Percentiles rank a stretch among this genome's conserved stretches.
phyloP scores from a whole-genome alignment of 2,797 vertebrate genomes.

The Erithacus rubecula region DNA sequence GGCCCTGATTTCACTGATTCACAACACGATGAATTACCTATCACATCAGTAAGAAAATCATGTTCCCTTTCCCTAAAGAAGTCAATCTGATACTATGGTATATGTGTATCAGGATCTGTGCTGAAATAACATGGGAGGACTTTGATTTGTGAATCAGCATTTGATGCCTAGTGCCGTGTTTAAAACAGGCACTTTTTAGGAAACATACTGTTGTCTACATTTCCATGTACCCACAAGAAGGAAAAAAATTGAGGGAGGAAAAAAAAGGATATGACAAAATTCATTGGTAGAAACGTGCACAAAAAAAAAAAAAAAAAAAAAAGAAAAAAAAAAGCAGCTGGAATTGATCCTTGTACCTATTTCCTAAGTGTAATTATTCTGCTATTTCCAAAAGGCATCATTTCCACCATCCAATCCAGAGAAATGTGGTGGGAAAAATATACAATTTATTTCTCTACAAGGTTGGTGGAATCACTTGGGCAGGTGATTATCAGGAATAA shows the following conservation, averaged over 20 bases:
- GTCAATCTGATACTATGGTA: not conserved
- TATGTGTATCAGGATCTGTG: not conserved
- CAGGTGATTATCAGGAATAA: not conserved
- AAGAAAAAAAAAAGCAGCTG: not conserved
- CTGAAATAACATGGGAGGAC: not conserved
- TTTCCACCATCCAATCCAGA: not conserved
- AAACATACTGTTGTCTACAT: not conserved
- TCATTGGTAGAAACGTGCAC: not conserved
- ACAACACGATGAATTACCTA: not conserved
- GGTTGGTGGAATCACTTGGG: not conserved
- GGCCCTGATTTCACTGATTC: not conserved
- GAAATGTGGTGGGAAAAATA: not conserved
- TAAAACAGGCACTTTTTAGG: not conserved
- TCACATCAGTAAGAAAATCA: not conserved
- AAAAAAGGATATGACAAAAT: fast-evolving
- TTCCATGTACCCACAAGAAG: not conserved
- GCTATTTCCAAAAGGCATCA: not conserved
- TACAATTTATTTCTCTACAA: not conserved
- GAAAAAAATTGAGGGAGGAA: fast-evolving
- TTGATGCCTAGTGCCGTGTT: not conserved
- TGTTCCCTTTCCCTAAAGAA: not conserved
- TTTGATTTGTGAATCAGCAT: not conserved
- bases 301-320: not conserved
- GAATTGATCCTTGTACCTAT: not conserved
- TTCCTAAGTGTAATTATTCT: not conserved